Percentiles rank a stretch among this genome's conserved stretches.
phyloP scores from a whole-genome alignment of 2,888 invertebrate species.

The Polymixis flavicincta region DNA sequence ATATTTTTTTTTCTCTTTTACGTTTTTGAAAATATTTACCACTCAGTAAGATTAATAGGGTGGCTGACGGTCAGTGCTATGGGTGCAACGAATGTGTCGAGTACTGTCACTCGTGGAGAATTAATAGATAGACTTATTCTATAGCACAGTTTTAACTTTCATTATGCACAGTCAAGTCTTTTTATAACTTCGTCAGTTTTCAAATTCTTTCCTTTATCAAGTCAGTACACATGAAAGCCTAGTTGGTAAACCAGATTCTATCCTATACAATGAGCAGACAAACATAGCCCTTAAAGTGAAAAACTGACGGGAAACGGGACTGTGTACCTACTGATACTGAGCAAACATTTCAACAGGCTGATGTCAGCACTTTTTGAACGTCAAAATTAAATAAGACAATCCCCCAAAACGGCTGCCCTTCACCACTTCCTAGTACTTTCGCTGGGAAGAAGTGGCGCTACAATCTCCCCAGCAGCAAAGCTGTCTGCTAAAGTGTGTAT shows the following conservation, averaged over 20 bases:
- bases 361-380: too few relatives aligned
- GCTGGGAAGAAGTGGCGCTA: too few relatives aligned
- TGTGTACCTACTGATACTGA: too few relatives aligned
- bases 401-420: too few relatives aligned
- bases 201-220: not conserved
- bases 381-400: too few relatives aligned
- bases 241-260: not conserved
- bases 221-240: not conserved
- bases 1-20: not conserved
- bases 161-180: not conserved
- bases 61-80: not conserved
- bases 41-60: not conserved
- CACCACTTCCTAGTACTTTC: too few relatives aligned
- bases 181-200: not conserved
- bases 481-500: too few relatives aligned
- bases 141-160: constrained; percentile 4
- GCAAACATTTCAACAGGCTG: too few relatives aligned
- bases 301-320: too few relatives aligned
- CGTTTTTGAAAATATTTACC: not conserved
- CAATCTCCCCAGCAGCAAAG: too few relatives aligned
- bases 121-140: not conserved
- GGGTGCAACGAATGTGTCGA: not conserved
- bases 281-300: too few relatives aligned
- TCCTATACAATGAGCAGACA: not conserved
- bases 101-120: not conserved